phyloP scores from a whole-genome alignment of 1,140 invertebrate species.

The Dysdera silvatica region DNA sequence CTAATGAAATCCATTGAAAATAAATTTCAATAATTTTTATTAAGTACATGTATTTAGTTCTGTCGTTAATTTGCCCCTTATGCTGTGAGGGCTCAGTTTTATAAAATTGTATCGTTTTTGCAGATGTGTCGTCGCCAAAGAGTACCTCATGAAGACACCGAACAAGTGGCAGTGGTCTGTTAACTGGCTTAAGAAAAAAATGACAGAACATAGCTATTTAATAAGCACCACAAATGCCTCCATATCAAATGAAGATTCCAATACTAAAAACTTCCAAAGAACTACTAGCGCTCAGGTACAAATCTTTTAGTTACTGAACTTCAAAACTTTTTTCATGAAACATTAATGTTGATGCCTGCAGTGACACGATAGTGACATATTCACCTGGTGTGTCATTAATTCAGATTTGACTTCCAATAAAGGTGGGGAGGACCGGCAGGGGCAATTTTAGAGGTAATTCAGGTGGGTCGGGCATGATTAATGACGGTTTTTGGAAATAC shows the following conservation, averaged over 20 bases:
- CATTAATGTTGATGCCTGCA: background rate
- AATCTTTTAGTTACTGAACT: background rate
- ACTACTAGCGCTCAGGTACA: constrained; percentile 49
- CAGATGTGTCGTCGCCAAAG: constrained; percentile 38
- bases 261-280: constrained; percentile 48
- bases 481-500: too few relatives aligned
- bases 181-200: constrained; percentile 49
- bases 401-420: too few relatives aligned
- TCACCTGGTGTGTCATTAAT: too few relatives aligned
- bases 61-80: too few relatives aligned
- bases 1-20: too few relatives aligned
- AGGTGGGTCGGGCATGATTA: too few relatives aligned
- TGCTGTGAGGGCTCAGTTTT: too few relatives aligned
- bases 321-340: background rate
- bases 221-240: constrained; percentile 36
- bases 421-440: too few relatives aligned
- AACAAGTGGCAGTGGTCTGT: constrained; percentile 50
- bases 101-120: background rate
- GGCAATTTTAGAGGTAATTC: too few relatives aligned
- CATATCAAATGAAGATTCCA: constrained; percentile 48
- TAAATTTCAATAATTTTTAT: too few relatives aligned
- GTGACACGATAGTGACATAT: too few relatives aligned
- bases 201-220: constrained; percentile 44
- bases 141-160: constrained; percentile 46
- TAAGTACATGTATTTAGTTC: too few relatives aligned